Conservation (phyloP, 2,888 invertebrate genomes). For the Anagyrus pseudococci region DNA sequence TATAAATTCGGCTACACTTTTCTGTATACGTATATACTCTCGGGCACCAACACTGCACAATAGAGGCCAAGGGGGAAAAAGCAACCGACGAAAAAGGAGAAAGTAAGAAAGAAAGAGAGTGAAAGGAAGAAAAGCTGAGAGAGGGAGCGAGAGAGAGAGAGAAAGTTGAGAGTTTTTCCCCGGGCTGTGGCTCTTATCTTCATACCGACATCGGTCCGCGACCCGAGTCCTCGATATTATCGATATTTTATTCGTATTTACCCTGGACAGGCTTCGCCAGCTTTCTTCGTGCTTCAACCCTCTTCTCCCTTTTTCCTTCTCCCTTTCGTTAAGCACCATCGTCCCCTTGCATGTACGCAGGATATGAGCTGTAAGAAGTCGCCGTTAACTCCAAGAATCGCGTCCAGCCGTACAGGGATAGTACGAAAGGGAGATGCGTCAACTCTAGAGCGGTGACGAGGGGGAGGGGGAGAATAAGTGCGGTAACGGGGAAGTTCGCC, state of each 20-base stretch:
- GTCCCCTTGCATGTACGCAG: background rate
- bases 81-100: too few species aligned
- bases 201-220: slow-evolving; percentile 24
- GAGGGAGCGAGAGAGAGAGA: too few species aligned
- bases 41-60: slow-evolving; percentile 23
- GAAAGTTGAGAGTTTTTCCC: too few species aligned
- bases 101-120: too few species aligned
- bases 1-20: slow-evolving; percentile 15
- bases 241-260: slow-evolving; percentile 52
- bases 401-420: too few species aligned
- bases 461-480: too few species aligned
- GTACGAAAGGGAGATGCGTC: too few species aligned
- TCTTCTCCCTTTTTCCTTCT: slow-evolving; percentile 20
- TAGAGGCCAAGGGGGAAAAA: slow-evolving; percentile 6
- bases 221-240: slow-evolving; percentile 42
- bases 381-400: too few species aligned
- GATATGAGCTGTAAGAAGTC: too few species aligned
- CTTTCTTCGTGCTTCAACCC: slow-evolving; percentile 17
- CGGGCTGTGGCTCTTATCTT: slow-evolving; percentile 35
- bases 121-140: too few species aligned
- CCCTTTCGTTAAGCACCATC: background rate
- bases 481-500: background rate
- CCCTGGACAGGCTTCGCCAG: slow-evolving; percentile 41
- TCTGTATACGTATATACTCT: slow-evolving; percentile 28
- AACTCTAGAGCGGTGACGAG: too few species aligned